These are phyloP conservation scores for Pharmacophagus antenor DNA, from an alignment of 2,888 invertebrate genomes.

Conservation along the genomic window DNA sequence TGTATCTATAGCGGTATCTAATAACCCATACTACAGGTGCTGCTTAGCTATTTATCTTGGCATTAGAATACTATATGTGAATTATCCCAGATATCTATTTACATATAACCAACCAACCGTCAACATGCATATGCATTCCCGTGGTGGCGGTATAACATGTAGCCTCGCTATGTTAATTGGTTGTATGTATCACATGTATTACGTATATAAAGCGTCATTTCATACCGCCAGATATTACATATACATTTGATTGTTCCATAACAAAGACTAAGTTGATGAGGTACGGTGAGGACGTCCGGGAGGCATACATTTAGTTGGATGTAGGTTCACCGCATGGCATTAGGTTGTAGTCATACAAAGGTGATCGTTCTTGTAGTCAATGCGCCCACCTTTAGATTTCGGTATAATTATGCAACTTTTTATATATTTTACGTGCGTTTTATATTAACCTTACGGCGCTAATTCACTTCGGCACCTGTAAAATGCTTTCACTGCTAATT, in stretches of 20 bases:
- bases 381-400: conserved; percentile 70
- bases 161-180: no score
- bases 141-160: no score
- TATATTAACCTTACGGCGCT: not conserved
- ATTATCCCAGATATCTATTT: no score
- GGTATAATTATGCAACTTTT: conserved; percentile 29
- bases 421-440: conserved; percentile 42
- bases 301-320: conserved; percentile 42
- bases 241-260: no score
- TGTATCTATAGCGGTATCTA: no score
- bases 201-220: no score
- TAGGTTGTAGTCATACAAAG: conserved; percentile 50
- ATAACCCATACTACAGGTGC: no score
- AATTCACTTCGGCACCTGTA: not conserved
- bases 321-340: conserved; percentile 43
- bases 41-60: no score
- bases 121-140: no score
- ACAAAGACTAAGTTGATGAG: not conserved
- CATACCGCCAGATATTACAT: no score
- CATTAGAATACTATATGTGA: no score
- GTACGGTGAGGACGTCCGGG: not conserved
- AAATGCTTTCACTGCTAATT: not conserved
- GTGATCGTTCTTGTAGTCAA: conserved; percentile 65
- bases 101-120: no score
- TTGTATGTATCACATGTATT: not conserved